Conservation (phyloP, 2,113 vertebrate species). For the Nanorana parkeri region DNA sequence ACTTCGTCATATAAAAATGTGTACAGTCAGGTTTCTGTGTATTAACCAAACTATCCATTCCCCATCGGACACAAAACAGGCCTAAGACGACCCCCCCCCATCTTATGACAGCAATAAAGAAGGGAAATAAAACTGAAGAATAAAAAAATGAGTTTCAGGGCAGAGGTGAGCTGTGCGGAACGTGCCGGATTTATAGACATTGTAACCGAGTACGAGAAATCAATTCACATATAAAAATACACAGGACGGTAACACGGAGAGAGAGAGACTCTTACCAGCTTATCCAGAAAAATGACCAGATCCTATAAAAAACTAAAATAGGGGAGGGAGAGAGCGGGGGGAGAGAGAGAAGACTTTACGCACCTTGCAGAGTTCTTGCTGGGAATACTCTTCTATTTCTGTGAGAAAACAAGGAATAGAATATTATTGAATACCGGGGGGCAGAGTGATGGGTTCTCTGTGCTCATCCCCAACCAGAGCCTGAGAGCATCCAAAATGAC, state of each 20-base stretch:
- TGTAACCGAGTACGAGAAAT: neutral
- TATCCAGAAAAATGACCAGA: conserved; percentile 37
- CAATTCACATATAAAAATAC: neutral
- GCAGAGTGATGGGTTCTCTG: too few relatives aligned
- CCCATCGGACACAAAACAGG: neutral
- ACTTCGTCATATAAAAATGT: too few relatives aligned
- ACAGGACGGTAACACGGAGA: too few relatives aligned
- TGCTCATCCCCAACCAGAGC: too few relatives aligned
- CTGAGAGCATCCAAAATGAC: too few relatives aligned
- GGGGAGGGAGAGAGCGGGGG: too few relatives aligned
- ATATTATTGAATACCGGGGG: neutral
- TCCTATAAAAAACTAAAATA: conserved; percentile 10
- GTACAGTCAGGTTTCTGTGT: too few relatives aligned
- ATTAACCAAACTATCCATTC: neutral
- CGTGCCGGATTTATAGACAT: neutral
- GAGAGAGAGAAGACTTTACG: neutral
- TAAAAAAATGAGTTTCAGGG: neutral
- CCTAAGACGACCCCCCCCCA: too few relatives aligned
- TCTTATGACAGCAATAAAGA: neutral
- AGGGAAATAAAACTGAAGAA: neutral
- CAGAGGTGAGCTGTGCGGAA: neutral
- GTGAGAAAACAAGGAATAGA: conserved; percentile 16
- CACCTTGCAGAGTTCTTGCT: conserved; percentile 70
- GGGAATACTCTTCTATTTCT: conserved; percentile 67
- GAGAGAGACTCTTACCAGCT: conserved; percentile 14